These are phyloP conservation scores for Petrocephalus sullivani DNA, from an alignment of 2,797 vertebrate species.

Conservation along the genomic window DNA sequence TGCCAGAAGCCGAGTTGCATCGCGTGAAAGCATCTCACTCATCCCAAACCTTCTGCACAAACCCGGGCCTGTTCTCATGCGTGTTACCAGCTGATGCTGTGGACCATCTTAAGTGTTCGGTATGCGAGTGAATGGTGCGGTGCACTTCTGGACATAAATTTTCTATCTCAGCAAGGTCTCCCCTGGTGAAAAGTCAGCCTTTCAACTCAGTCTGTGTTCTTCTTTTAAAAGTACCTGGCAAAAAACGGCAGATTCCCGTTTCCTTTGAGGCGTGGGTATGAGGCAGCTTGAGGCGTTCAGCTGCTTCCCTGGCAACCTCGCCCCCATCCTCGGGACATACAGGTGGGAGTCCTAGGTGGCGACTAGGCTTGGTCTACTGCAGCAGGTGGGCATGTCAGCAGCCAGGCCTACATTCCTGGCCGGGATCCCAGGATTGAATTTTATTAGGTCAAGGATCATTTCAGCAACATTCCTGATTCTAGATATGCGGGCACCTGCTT, in stretches of 20 bases:
- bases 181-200: not conserved
- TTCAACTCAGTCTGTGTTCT: not conserved
- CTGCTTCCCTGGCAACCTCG: not conserved
- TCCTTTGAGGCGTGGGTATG: not conserved
- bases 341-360: not conserved
- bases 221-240: not conserved
- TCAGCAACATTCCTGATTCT: conserved; percentile 18
- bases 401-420: not conserved
- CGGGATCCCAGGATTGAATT: not conserved
- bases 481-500: not conserved
- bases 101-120: not conserved
- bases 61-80: not conserved
- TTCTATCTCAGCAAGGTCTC: not conserved
- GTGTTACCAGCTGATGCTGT: not conserved
- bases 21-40: not conserved
- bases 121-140: not conserved
- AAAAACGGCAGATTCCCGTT: not conserved
- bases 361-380: not conserved
- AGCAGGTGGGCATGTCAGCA: not conserved
- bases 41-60: not conserved
- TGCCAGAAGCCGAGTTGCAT: not conserved
- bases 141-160: not conserved
- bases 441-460: conserved; percentile 8
- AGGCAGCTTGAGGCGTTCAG: not conserved
- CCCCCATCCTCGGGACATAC: not conserved